Evolutionary conservation across 2,888 invertebrate species (phyloP).

Genomic region (Agonopterix heracliana): DNA sequence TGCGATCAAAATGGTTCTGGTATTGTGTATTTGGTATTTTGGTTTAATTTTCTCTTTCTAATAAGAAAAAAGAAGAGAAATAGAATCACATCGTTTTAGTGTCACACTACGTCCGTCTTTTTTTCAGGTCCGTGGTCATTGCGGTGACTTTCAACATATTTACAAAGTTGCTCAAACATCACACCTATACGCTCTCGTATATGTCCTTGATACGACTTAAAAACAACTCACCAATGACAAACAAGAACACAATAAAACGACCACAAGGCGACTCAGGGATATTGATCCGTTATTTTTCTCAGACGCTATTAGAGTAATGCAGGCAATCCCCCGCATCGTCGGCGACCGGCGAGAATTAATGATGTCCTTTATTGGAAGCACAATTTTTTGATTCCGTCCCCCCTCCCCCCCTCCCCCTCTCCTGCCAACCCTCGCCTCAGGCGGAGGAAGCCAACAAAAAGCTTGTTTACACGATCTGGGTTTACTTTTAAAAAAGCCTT

Average conservation of each 20-base stretch:
- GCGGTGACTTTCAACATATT: no score
- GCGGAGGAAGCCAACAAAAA: slow-evolving; percentile 56
- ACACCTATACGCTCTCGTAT: no score
- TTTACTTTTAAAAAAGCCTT: slow-evolving; percentile 52
- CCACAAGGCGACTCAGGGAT: slow-evolving; percentile 28
- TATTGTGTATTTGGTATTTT: no score
- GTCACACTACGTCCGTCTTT: no score
- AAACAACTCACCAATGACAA: background rate
- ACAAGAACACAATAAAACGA: background rate
- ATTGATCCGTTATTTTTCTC: slow-evolving; percentile 62
- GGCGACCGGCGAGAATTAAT: slow-evolving; percentile 77
- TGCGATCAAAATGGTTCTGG: no score
- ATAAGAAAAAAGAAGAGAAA: no score
- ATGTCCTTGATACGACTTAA: no score
- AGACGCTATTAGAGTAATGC: slow-evolving; percentile 55
- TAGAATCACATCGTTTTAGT: no score
- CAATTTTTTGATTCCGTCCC: slow-evolving; percentile 79
- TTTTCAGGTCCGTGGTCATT: no score
- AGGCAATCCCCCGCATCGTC: slow-evolving; percentile 50
- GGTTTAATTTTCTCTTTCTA: no score
- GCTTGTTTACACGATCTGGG: slow-evolving; percentile 61
- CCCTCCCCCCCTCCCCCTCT: slow-evolving; percentile 19
- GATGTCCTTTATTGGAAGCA: slow-evolving; percentile 82
- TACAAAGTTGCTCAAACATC: no score
- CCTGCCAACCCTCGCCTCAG: slow-evolving; percentile 20